Evolutionary conservation across 2,888 invertebrate species (phyloP), one percentile per base, ranked within the genome.

Genomic region (Timema podura): DNA sequence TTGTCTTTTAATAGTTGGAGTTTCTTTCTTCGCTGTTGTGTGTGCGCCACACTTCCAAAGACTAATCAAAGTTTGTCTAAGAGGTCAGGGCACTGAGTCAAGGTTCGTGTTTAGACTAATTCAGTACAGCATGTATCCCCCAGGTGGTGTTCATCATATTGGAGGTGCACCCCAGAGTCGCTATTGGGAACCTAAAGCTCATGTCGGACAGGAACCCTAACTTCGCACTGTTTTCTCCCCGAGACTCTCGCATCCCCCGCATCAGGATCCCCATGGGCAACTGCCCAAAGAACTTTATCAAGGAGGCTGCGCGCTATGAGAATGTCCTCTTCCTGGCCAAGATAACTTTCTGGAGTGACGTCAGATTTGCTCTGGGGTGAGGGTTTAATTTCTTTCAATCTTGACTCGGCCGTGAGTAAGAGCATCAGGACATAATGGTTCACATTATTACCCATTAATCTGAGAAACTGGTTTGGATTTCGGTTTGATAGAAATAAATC

Each of bases 171-270:
- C 84, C 88, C 11, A 85, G 95, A 71, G 86, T 85, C 68, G 88
- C 89, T 61, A 88, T 94, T 67, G 97, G 97, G 2, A 82, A 80
- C 72, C 80, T 94, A 65, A 87, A 86, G 76, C 80, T 85, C 13
- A 83, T 84, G 83, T 80, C 81, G 49, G 88, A 85, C 78, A 86
- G 82, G 77, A 87, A 86, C 76, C 82, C 83, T 16, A 82, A 86
- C 61, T 86, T 81, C 75, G 90, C 89, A n/a, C 81, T 89, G 48
- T 91, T 97, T 79, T 82, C 87, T 49, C 95, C 97, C 0, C 86
- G 90, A 68, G 96, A 96, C 79, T 84, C 86, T 74, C 86, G 93
- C 72, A 80, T 95, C 67, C 96, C 97, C 0, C 83, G 91, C 72
- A 84, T 96, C 49, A 86, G 88, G 77, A 88, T 97, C 74, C 88